phyloP scores from a whole-genome alignment of 2,888 invertebrate genomes.

The Poecilus cupreus region DNA sequence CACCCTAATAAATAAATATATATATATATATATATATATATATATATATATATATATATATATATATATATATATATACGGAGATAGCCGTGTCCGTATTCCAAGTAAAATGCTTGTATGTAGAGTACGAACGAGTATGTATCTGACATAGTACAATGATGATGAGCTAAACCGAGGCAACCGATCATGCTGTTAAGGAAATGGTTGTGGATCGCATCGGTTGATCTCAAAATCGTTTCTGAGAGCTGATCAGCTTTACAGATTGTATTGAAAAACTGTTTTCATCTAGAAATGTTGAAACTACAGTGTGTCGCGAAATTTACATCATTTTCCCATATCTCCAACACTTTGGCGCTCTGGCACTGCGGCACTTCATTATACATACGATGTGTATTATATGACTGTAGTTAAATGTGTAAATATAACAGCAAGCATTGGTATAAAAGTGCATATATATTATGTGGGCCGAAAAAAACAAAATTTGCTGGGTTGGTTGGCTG shows the following conservation, averaged over 20 bases:
- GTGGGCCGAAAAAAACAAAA: no score
- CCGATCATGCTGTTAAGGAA: constrained; percentile 37
- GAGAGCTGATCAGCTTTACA: constrained; percentile 46
- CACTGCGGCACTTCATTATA: constrained; percentile 31
- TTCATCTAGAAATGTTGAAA: constrained; percentile 5
- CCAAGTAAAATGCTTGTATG: neutral
- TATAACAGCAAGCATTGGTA: neutral
- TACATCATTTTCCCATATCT: constrained; percentile 30
- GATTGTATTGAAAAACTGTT: constrained; percentile 50
- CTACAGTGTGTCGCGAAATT: constrained; percentile 23
- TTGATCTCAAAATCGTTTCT: constrained; percentile 44
- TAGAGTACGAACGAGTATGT: neutral
- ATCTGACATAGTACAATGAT: neutral
- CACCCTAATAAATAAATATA: no score
- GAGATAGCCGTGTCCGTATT: no score
- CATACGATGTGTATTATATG: neutral
- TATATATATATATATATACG: no score
- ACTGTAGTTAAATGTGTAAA: neutral
- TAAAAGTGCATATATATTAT: no score
- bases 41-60: no score
- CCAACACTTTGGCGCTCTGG: no score
- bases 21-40: no score
- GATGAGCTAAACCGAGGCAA: constrained; percentile 8
- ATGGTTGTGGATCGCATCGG: constrained; percentile 40
- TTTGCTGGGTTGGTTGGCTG: no score